Conservation (phyloP, 2,797 vertebrate genomes). For the Tachyglossus aculeatus region DNA sequence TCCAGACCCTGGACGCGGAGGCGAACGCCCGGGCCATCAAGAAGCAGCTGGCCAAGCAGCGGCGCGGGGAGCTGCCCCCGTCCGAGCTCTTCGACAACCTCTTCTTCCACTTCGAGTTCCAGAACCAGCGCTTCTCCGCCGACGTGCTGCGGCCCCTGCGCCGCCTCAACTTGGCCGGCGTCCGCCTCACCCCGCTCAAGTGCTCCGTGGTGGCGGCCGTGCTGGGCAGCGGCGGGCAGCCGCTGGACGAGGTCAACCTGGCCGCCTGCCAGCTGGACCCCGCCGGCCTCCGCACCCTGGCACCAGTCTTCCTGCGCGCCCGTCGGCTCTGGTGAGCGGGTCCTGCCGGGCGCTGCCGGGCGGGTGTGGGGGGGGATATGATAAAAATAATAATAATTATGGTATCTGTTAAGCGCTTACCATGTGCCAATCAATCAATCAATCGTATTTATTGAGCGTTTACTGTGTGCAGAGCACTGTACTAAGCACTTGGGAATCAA, state of each 20-base stretch:
- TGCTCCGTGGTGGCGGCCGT: constrained; percentile 88
- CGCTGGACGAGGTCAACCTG: constrained; percentile 86
- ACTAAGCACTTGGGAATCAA: too few relatives aligned
- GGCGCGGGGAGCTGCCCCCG: constrained; percentile 82
- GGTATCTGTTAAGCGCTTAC: too few relatives aligned
- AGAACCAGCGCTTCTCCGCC: constrained; percentile 89
- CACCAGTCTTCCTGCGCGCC: constrained; percentile 84
- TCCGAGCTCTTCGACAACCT: constrained; percentile 93
- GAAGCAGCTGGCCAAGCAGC: constrained; percentile 84
- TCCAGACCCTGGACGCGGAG: constrained; percentile 87
- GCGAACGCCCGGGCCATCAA: constrained; percentile 88
- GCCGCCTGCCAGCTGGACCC: constrained; percentile 87
- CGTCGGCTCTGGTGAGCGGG: constrained; percentile 86
- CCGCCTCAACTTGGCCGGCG: constrained; percentile 78
- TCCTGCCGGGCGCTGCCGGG: too few relatives aligned
- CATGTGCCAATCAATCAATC: too few relatives aligned
- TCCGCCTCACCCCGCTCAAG: constrained; percentile 93
- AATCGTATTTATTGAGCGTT: too few relatives aligned
- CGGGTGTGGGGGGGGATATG: too few relatives aligned
- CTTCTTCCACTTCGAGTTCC: constrained; percentile 94
- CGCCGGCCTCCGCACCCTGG: constrained; percentile 78
- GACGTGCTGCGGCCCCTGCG: constrained; percentile 86
- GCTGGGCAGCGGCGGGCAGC: constrained; percentile 80
- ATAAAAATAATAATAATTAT: too few relatives aligned
- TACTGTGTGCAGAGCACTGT: too few relatives aligned